phyloP scores from a whole-genome alignment of 2,113 vertebrate species.

The Campylorhamphus procurvoides region DNA sequence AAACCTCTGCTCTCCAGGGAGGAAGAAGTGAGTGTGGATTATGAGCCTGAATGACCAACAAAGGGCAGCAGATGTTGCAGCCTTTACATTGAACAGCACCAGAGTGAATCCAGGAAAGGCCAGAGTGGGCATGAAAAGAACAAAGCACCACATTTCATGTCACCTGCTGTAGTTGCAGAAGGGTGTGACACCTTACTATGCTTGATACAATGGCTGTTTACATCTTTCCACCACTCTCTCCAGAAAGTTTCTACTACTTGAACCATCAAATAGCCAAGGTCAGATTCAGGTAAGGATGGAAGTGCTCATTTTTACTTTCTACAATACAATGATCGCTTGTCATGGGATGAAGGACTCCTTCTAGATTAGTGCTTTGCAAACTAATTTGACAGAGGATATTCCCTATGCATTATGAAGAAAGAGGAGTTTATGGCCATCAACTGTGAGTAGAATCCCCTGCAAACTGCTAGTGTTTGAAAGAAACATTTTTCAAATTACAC shows the following conservation, averaged over 20 bases:
- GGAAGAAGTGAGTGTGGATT: background rate
- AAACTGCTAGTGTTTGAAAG: background rate
- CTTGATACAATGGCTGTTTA: background rate
- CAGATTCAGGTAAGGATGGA: background rate
- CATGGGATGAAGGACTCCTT: background rate
- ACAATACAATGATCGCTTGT: background rate
- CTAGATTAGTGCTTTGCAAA: background rate
- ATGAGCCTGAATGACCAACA: background rate
- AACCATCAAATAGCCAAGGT: background rate
- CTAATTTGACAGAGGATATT: background rate
- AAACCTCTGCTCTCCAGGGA: background rate
- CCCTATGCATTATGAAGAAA: background rate
- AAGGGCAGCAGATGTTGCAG: background rate
- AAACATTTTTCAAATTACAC: constrained; percentile 46
- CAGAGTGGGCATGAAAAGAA: background rate
- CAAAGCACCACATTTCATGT: background rate
- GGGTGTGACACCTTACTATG: background rate
- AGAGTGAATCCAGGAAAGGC: background rate
- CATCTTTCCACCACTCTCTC: background rate
- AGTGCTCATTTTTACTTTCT: background rate
- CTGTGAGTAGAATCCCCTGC: background rate
- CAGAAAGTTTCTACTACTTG: background rate
- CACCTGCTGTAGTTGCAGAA: background rate
- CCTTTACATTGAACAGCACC: background rate
- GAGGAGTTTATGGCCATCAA: background rate